Evolutionary conservation across 37 sponge, comb jelly and placozoan species (phyloP), one percentile per base, ranked within the genome.

Genomic region (Ephydatia muelleri): DNA sequence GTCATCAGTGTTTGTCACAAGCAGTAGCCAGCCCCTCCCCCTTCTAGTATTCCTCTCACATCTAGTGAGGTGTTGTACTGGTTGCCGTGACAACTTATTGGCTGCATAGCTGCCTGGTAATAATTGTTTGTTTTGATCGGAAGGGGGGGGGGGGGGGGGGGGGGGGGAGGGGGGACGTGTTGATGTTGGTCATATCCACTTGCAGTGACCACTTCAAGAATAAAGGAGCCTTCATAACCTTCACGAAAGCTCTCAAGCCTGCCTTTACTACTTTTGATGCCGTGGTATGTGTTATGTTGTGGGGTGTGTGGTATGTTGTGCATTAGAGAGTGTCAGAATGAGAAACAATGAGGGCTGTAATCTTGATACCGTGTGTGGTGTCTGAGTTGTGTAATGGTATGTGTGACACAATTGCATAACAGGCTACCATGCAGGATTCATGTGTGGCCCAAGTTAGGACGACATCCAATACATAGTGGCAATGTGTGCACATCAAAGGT

Each of bases 171-270:
- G 23, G 75, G 29, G 23, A 21, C 31, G 28, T 23, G 26, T 27
- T n/a, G n/a, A n/a, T n/a, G n/a, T n/a, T n/a, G n/a, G n/a, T n/a
- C n/a, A n/a, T n/a, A n/a, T n/a, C 27, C 75, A 30, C 6, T 68
- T 64, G 27, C 67, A 95, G 96, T 76, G 99, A 98, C 72, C 94
- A 94, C 77, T 96, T 98, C 97, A 94, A 94, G n/a, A 98, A 98
- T 74, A 96, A 94, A 85, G 99, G 99, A 72, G 99, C 99, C 29
- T 98, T 85, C 86, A 91, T 98, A 29, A 96, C 95, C 8, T 81
- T 98, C 19, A 77, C 82, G 0, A 81, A 70, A 64, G 94, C 92
- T 40, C 85, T 98, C 21, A 85, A 90, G 80, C 99, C 96, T 25
- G 71, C 90, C 39, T 98, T 92, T 77, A 94, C 93, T 5, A 86